Evolutionary conservation across 1,140 invertebrate genomes (phyloP).

Genomic region (Harpegnathos saltator): DNA sequence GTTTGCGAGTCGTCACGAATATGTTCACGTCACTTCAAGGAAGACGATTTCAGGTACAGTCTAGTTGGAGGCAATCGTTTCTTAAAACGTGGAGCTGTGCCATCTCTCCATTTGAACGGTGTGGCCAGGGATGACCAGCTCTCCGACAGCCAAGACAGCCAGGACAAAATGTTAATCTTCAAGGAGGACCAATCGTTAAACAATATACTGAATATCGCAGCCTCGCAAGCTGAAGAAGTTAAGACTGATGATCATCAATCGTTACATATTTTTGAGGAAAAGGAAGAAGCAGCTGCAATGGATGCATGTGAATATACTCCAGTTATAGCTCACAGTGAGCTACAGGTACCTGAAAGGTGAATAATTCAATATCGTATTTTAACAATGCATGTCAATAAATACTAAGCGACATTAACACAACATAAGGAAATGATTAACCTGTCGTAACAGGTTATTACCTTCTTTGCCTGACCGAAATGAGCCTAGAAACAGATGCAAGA

Average conservation of each 20-base stretch:
- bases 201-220: not conserved
- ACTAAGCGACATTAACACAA: not conserved
- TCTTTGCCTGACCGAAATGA: not conserved
- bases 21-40: constrained; percentile 15
- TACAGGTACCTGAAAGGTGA: constrained; percentile 6
- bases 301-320: not conserved
- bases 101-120: not conserved
- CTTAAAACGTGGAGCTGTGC: not conserved
- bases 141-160: not conserved
- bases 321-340: not conserved
- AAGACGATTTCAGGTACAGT: constrained; percentile 12
- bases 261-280: not conserved
- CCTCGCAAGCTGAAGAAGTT: not conserved
- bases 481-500: not conserved
- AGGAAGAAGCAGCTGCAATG: not conserved
- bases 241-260: not conserved
- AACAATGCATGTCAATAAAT: not conserved
- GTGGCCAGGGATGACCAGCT: not conserved
- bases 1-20: not conserved
- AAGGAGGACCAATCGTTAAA: not conserved
- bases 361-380: not conserved
- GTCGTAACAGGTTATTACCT: not conserved
- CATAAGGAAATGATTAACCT: not conserved
- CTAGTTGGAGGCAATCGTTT: constrained; percentile 1
- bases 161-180: not conserved